Base-by-base conservation (phyloP, 2,797 vertebrate species). In the Ciconia nigra region DNA sequence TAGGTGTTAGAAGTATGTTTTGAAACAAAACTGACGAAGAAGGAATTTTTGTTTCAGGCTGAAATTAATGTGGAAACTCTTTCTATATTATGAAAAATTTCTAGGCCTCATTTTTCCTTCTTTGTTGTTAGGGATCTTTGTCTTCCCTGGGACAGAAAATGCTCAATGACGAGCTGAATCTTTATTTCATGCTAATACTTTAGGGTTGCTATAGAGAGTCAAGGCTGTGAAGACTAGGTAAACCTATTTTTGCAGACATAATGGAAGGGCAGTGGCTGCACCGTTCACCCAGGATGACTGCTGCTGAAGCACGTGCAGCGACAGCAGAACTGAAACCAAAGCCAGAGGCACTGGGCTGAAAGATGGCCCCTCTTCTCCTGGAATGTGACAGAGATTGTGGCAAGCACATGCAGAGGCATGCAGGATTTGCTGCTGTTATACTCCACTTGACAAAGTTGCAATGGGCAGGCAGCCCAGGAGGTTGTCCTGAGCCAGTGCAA, bases 251-350 rank as follows among this genome's bases (percentile, higher is more conserved):
- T 77, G 83, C 63, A 77, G 72, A 15, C 8, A 2, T 1, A 33
- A 69, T 72, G 37, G 42, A 77, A 93, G 29, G 55, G 37, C 87
- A 79, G 91, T 25, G 28, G 2, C 76, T 80, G 61, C 21, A 7
- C n/a, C 0, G 0, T 51, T 79, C 1, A 7, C 17, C 21, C 61
- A 21, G 57, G 26, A 15, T 51, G 44, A 5, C 44, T 31, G 31
- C 77, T 51, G 52, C 61, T 59, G 49, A 85, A 61, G 74, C 31
- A 57, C 1, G 0, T 52, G n/a, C 49, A 66, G 46, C 1, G 6
- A 24, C 69, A 46, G 26, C 8, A 59, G 69, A 71, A 66, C 52
- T 87, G 39, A 96, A 89, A 59, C 16, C 72, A 87, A 42, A 90
- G 52, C 15, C 72, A 74, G 69, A 62, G 33, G 16, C 28, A 33